Conservation (phyloP, 2,113 vertebrate species). For the Strigops habroptila region DNA sequence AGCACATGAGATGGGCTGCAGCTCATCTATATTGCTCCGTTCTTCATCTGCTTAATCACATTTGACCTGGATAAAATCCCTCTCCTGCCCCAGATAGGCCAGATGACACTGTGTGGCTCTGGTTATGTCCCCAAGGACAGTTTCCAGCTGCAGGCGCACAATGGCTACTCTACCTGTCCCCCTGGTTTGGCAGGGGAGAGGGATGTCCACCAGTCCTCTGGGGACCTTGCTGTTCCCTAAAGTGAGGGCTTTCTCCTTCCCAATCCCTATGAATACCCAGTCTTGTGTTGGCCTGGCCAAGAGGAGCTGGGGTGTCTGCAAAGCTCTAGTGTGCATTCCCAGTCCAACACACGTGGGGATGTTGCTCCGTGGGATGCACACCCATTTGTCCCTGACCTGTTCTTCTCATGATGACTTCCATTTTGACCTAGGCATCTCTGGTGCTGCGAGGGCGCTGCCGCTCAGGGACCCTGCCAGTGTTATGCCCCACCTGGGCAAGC, state of each 20-base stretch:
- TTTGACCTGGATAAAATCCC: slow-evolving; percentile 50
- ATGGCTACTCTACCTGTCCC: background rate
- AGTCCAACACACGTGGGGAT: fast-evolving
- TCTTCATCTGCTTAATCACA: slow-evolving; percentile 51
- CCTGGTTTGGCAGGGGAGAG: background rate
- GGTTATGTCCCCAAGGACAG: background rate
- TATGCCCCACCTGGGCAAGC: background rate
- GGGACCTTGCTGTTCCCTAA: background rate
- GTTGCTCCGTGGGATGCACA: background rate
- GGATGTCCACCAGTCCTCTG: background rate
- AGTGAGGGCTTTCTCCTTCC: background rate
- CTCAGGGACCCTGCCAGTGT: background rate
- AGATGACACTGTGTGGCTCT: slow-evolving; percentile 36
- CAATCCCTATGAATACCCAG: background rate
- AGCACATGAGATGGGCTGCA: background rate
- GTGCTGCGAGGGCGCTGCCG: background rate
- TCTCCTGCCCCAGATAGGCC: background rate
- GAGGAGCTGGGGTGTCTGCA: background rate
- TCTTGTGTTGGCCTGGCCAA: background rate
- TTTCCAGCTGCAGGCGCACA: background rate
- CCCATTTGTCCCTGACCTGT: fast-evolving
- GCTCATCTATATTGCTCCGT: slow-evolving; percentile 19
- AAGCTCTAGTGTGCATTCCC: background rate
- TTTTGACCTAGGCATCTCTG: background rate
- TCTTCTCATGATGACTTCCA: background rate